These are phyloP conservation scores for Laterallus jamaicensis DNA, from an alignment of 2,113 vertebrate species.

Conservation along the genomic window DNA sequence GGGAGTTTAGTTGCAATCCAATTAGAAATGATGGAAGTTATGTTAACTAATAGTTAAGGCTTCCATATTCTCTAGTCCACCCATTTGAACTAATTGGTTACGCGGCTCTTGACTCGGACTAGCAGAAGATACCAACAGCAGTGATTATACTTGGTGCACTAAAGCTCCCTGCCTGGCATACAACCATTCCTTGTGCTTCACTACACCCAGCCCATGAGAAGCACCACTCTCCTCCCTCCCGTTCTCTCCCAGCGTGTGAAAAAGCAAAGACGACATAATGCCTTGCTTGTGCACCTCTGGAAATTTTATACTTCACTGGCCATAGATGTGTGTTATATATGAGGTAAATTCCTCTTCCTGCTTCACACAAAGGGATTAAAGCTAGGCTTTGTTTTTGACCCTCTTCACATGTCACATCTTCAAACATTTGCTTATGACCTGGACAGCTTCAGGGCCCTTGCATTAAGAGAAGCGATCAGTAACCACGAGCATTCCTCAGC, in stretches of 20 bases:
- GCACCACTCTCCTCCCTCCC: neutral
- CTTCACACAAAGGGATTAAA: slow-evolving; percentile 41
- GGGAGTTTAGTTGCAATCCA: slow-evolving; percentile 54
- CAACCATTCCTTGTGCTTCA: neutral
- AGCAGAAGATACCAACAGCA: neutral
- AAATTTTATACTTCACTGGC: slow-evolving; percentile 31
- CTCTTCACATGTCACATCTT: slow-evolving; percentile 17
- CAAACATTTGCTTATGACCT: slow-evolving; percentile 22
- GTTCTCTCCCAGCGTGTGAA: neutral
- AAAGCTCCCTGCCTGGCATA: neutral
- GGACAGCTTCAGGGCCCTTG: neutral
- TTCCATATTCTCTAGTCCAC: neutral
- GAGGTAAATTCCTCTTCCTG: slow-evolving; percentile 26
- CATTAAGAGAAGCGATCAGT: neutral
- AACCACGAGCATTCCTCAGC: neutral
- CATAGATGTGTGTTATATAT: neutral
- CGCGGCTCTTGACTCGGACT: neutral
- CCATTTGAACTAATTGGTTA: neutral
- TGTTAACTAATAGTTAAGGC: slow-evolving; percentile 28
- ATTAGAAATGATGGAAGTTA: slow-evolving; percentile 55
- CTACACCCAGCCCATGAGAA: neutral
- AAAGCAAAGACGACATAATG: neutral
- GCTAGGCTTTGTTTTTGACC: slow-evolving; percentile 1
- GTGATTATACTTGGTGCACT: neutral
- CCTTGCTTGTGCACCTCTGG: neutral